A percentile compares a stretch with the other conserved stretches of the same genome.
Conservation (phyloP, 2,888 invertebrate species). For the Agrotis puta region DNA sequence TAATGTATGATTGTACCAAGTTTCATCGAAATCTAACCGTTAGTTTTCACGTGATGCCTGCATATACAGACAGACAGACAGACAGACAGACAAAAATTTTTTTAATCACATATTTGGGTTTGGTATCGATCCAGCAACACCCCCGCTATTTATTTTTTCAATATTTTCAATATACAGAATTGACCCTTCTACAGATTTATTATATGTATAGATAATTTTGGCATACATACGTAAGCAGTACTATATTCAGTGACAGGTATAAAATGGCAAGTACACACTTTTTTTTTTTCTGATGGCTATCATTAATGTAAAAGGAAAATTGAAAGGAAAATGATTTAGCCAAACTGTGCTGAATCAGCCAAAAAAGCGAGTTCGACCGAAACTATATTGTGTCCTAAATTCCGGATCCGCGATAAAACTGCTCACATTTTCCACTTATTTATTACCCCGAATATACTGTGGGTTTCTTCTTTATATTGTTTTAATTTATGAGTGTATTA, state of each 20-base stretch:
- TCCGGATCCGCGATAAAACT: constrained; percentile 43
- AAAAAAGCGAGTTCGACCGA: constrained; percentile 40
- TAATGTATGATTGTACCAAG: too few relatives aligned
- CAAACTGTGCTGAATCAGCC: constrained; percentile 34
- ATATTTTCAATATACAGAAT: too few relatives aligned
- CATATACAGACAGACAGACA: too few relatives aligned
- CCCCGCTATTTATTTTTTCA: too few relatives aligned
- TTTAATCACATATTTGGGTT: too few relatives aligned
- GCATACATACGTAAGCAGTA: too few relatives aligned
- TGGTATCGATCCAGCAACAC: too few relatives aligned
- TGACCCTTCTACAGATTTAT: too few relatives aligned
- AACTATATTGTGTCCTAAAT: constrained; percentile 49
- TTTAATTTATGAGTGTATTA: constrained; percentile 26
- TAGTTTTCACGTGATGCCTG: too few relatives aligned
- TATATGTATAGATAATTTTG: too few relatives aligned
- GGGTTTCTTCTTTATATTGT: constrained; percentile 23
- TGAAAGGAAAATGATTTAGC: constrained; percentile 38
- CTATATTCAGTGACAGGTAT: background rate
- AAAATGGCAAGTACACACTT: background rate
- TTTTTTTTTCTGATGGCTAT: constrained; percentile 11
- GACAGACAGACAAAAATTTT: too few relatives aligned
- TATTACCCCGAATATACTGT: constrained; percentile 17
- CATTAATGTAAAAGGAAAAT: constrained; percentile 39
- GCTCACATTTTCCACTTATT: constrained; percentile 39
- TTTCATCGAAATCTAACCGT: too few relatives aligned